phyloP scores from a whole-genome alignment of 2,113 vertebrate genomes.

The Arenaria interpres region DNA sequence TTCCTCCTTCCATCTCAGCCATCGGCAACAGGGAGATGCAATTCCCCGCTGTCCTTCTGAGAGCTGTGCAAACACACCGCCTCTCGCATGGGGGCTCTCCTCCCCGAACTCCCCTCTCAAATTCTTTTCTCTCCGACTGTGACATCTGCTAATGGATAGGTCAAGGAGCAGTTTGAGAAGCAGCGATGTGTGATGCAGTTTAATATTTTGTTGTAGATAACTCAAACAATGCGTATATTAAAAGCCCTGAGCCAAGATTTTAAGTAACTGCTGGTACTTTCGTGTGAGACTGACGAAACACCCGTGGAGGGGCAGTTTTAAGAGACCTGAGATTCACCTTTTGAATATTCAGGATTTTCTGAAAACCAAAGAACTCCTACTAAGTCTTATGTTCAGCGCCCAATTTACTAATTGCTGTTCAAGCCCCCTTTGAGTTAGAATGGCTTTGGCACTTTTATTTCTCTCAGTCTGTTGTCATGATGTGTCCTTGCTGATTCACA shows the following conservation, averaged over 20 bases:
- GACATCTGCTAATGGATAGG: background rate
- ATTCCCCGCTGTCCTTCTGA: background rate
- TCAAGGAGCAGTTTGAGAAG: background rate
- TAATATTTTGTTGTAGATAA: background rate
- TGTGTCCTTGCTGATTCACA: background rate
- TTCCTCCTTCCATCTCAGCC: background rate
- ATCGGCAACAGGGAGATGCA: rapidly evolving
- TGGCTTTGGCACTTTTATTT: background rate
- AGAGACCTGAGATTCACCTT: background rate
- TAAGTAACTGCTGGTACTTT: background rate
- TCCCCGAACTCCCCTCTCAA: background rate
- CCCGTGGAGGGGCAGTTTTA: background rate
- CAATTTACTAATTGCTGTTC: background rate
- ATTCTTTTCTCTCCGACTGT: background rate
- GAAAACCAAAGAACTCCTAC: background rate
- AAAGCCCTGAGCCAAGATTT: background rate
- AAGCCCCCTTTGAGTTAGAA: background rate
- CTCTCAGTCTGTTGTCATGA: background rate
- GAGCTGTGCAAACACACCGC: background rate
- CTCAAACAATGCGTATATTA: background rate
- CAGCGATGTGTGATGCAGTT: background rate
- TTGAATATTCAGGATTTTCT: background rate
- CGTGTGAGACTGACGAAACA: background rate
- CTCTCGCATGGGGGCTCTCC: background rate
- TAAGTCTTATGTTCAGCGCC: background rate